Percentiles rank a stretch among this genome's conserved stretches.
Evolutionary conservation across 2,888 invertebrate genomes (phyloP).

Genomic region (Fissipunctia ypsillon): DNA sequence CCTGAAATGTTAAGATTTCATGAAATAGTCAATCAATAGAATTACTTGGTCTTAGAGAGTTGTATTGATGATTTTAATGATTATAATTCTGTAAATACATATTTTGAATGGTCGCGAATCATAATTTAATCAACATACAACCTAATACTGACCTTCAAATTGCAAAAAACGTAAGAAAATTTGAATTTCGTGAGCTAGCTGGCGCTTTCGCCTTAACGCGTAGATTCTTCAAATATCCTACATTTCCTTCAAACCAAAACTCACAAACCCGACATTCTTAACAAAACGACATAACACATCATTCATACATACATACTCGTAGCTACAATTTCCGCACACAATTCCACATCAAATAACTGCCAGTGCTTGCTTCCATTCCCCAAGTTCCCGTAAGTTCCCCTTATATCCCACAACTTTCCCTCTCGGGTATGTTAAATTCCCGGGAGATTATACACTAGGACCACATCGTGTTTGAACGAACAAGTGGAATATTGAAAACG

Average conservation of each 20-base stretch:
- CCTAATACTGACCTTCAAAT: too few relatives aligned
- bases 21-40: too few relatives aligned
- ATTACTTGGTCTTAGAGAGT: too few relatives aligned
- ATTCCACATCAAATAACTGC: slow-evolving; percentile 60
- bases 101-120: too few relatives aligned
- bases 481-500: slow-evolving; percentile 48
- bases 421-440: slow-evolving; percentile 35
- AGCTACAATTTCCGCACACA: slow-evolving; percentile 34
- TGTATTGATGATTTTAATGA: too few relatives aligned
- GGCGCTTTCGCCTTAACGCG: too few relatives aligned
- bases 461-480: slow-evolving; percentile 32
- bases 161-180: too few relatives aligned
- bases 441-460: slow-evolving; percentile 45
- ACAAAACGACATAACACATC: slow-evolving; percentile 17
- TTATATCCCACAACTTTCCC: slow-evolving; percentile 38
- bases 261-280: slow-evolving; percentile 12
- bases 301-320: neutral
- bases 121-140: too few relatives aligned
- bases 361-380: slow-evolving; percentile 40
- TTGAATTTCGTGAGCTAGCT: too few relatives aligned
- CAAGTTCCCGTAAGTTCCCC: slow-evolving; percentile 29
- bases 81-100: too few relatives aligned
- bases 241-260: neutral
- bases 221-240: slow-evolving; percentile 2
- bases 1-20: too few relatives aligned